A percentile compares a stretch with the other conserved stretches of the same genome.
Evolutionary conservation across 2,888 invertebrate genomes (phyloP).

Genomic region (Noctua janthina): DNA sequence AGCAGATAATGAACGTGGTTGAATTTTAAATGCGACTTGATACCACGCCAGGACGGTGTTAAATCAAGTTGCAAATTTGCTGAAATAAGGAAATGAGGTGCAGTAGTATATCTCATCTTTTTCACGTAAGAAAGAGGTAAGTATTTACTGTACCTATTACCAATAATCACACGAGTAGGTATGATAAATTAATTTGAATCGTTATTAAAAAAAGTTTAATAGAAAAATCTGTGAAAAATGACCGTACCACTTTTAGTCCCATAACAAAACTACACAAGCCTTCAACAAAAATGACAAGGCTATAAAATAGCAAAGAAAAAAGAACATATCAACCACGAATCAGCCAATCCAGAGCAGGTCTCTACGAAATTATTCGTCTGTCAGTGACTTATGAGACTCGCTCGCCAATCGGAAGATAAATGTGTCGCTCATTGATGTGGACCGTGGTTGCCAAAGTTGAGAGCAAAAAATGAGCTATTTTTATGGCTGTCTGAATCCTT

Average conservation of each 20-base stretch:
- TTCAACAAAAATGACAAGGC: constrained; percentile 34
- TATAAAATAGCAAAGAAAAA: constrained; percentile 62
- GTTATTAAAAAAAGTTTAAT: background rate
- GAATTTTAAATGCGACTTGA: background rate
- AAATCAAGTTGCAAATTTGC: background rate
- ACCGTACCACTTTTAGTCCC: no score
- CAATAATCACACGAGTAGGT: background rate
- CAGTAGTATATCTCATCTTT: background rate
- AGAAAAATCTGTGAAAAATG: no score
- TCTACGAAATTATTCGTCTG: constrained; percentile 71
- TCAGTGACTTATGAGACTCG: constrained; percentile 74
- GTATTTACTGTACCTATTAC: background rate
- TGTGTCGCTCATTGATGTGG: constrained; percentile 69
- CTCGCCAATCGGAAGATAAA: constrained; percentile 74
- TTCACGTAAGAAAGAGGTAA: background rate
- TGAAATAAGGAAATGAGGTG: background rate
- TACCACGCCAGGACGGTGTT: background rate
- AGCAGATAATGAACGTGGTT: background rate
- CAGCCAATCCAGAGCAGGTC: constrained; percentile 63
- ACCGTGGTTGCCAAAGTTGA: constrained; percentile 66
- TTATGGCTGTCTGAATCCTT: constrained; percentile 38
- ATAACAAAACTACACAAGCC: constrained; percentile 11
- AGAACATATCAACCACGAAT: constrained; percentile 61
- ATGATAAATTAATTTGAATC: background rate
- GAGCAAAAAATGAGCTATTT: constrained; percentile 44